These are phyloP conservation scores for Amia ocellicauda DNA, from an alignment of 2,113 vertebrate genomes.

Conservation along the genomic window DNA sequence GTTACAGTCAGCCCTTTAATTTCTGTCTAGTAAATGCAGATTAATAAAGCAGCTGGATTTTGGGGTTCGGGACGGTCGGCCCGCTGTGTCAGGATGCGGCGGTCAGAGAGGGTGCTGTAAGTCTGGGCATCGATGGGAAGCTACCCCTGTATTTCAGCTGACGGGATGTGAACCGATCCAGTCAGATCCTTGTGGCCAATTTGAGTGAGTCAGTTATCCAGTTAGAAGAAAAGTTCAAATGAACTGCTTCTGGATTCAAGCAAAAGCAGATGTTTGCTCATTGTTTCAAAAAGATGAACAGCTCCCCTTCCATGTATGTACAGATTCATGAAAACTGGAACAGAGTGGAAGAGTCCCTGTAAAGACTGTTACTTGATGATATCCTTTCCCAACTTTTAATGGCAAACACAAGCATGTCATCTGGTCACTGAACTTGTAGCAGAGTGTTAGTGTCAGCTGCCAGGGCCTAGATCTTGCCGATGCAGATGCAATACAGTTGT, in stretches of 20 bases:
- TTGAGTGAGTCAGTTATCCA: no score
- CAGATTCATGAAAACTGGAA: no score
- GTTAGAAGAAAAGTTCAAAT: no score
- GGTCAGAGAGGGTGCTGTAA: not conserved
- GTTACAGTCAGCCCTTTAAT: slow-evolving; percentile 13
- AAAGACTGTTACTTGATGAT: no score
- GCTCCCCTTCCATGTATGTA: no score
- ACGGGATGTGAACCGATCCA: no score
- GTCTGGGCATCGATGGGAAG: not conserved
- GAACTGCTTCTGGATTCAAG: no score
- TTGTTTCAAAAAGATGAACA: no score
- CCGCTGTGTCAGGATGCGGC: not conserved
- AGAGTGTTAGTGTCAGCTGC: not conserved
- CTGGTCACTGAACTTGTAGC: no score
- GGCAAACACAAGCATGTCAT: not conserved
- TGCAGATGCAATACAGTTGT: not conserved
- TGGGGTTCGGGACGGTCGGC: slow-evolving; percentile 23
- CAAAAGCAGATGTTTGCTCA: no score
- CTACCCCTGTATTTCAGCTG: slow-evolving; percentile 6
- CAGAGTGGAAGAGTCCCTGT: no score
- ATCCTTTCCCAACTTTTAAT: not conserved
- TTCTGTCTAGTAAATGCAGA: slow-evolving; percentile 50
- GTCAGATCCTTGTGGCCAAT: no score
- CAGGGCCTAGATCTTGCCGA: not conserved
- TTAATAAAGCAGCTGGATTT: slow-evolving; percentile 48